Evolutionary conservation across 2,113 vertebrate species (phyloP), one percentile per base, ranked within the genome.

Genomic region (Stigmatopora nigra): DNA sequence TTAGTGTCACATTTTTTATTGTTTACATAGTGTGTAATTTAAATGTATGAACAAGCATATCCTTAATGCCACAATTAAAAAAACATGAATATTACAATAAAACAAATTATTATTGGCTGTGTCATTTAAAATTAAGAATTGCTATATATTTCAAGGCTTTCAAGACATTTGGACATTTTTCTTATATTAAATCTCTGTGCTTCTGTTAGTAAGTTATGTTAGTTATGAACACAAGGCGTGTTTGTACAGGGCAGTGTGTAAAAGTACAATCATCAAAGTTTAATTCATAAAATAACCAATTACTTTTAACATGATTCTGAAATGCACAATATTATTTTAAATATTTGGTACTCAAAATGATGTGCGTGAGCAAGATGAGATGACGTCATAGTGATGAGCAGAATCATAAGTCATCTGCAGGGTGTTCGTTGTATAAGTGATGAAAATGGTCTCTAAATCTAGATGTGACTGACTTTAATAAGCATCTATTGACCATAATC

Each of bases 401-500:
- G 51, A 65, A 71, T 77, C 69, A 72, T 38, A 51, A 64, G 66
- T 69, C 41, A 51, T 53, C 57, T 9, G 15, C 64, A 14, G 68
- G 59, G 61, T 71, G 45, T 71, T 38, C 72, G 78, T 73, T 80
- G 73, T 51, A 73, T 44, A 72, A 77, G 55, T 83, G 86, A 85
- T 80, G 78, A 72, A 81, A 85, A 85, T 84, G 71, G 67, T 71
- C 70, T 9, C 70, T 80, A 85, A 84, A 84, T 83, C 76, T 83
- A 86, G 79, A 85, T 82, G 82, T 82, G 79, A 79, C 63, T 70
- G 79, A 69, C 73, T 83, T 49, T 84, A 88, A 83, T 84, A 80
- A 82, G 78, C 82, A 82, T 77, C 75, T 82, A 79, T 67, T 87
- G 74, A 77, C 62, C 64, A 86, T 82, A 87, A 88, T 87, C 83